These are phyloP conservation scores for Acrocephalus scirpaceus DNA, from an alignment of 2,797 vertebrate genomes.

Conservation along the genomic window DNA sequence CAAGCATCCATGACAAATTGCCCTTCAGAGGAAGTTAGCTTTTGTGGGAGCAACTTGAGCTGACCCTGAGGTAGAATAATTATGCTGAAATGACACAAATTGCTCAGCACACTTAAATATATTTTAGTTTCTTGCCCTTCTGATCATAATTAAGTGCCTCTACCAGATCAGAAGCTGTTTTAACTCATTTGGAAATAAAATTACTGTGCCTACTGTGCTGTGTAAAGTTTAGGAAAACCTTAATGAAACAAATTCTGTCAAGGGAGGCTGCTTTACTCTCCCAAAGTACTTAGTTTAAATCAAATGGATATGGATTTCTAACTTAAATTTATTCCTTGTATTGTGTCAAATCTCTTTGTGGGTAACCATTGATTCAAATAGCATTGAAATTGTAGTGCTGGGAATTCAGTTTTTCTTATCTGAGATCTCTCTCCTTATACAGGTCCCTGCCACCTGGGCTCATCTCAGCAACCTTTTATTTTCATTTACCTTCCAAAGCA, in stretches of 20 bases:
- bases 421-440: neutral
- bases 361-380: neutral
- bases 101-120: neutral
- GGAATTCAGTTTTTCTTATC: neutral
- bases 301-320: neutral
- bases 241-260: constrained; percentile 43
- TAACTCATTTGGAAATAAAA: constrained; percentile 65
- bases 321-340: neutral
- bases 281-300: constrained; percentile 28
- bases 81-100: constrained; percentile 35
- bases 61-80: constrained; percentile 60
- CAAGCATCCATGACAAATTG: constrained; percentile 63
- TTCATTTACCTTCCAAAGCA: neutral
- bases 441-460: neutral
- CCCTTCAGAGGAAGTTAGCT: constrained; percentile 46
- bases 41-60: constrained; percentile 43
- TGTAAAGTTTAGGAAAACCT: constrained; percentile 44
- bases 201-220: constrained; percentile 23
- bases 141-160: constrained; percentile 38
- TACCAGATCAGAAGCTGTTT: constrained; percentile 56
- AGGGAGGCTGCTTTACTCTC: constrained; percentile 10
- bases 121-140: constrained; percentile 55
- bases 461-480: neutral
- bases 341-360: neutral
- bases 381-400: neutral